Evolutionary conservation across 2,888 invertebrate genomes (phyloP), one percentile per base, ranked within the genome.

Genomic region (Papilio protenor): DNA sequence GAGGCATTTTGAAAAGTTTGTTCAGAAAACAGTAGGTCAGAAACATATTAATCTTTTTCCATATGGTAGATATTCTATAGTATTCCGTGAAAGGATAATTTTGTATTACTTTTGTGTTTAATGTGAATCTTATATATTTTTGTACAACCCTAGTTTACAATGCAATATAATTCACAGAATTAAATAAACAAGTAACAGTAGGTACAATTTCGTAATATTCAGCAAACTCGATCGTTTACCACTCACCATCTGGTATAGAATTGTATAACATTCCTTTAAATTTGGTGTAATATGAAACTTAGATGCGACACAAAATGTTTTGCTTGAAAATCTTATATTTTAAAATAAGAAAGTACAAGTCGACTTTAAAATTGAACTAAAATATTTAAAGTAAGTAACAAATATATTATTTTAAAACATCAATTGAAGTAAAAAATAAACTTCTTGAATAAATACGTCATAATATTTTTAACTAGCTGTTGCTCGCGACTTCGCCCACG

Each of bases 191-290:
- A 64, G 18, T 64, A 27, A 64, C 33, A 64, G 33, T 61, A 61
- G 21, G 21, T 23, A 33, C 14, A 12, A 61, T 61, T 66, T 66
- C 66, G 40, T 66, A 66, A 66, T 40, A n/a, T 66, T 40, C 40
- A 33, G n/a, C 18, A 66, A 66, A 66, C 40, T 40, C 40, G 40
- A 40, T 10, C 27, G 59, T 61, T 27, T 33, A 64, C 61, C 66
- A 40, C 33, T 66, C 40, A 40, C 66, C 33, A 33, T 40, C 33
- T 40, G 66, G 66, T 66, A 18, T 66, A 66, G 18, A 40, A 66
- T 66, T 66, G 40, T 33, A 64, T 64, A 27, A 64, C 33, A 64
- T 33, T 64, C 64, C 64, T 33, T 27, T 64, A 64, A 18, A 33
- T 33, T 64, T 64, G 18, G 33, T 18, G 3, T 64, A 64, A 12